Conservation (phyloP, 2,113 vertebrate species). For the Campylomormyrus numenius region DNA sequence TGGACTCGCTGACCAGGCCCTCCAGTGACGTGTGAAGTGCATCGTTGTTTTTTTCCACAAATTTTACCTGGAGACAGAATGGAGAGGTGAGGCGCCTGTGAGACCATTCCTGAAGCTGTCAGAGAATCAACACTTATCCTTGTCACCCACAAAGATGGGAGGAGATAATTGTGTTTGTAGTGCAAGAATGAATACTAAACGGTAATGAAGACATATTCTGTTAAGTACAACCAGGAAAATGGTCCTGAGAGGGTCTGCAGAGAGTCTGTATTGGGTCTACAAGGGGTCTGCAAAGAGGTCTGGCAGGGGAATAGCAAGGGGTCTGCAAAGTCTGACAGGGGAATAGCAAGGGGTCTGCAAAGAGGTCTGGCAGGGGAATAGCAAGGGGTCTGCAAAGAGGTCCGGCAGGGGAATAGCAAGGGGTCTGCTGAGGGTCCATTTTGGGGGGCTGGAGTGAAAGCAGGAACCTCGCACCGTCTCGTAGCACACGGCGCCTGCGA, state of each 20-base stretch:
- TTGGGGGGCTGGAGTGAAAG: not conserved
- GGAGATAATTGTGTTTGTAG: not conserved
- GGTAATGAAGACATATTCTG: not conserved
- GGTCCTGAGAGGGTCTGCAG: not conserved
- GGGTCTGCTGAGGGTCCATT: not conserved
- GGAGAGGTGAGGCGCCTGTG: not conserved
- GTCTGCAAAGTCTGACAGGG: too few species aligned
- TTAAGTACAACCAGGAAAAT: not conserved
- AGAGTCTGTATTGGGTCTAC: not conserved
- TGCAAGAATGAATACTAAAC: not conserved
- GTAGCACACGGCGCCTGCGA: conserved; percentile 96
- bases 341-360: not conserved
- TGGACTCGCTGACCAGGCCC: conserved; percentile 86
- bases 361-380: not conserved
- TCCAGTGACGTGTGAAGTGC: conserved; percentile 96
- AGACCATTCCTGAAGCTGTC: not conserved
- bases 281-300: not conserved
- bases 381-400: too few species aligned
- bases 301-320: too few species aligned
- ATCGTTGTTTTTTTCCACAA: conserved; percentile 99
- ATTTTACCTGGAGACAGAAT: conserved; percentile 71
- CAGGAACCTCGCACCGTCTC: conserved; percentile 70
- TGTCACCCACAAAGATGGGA: not conserved
- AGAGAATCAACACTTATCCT: not conserved
- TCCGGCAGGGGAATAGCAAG: too few species aligned